Evolutionary conservation across 2,113 vertebrate species (phyloP).

Genomic region (Psophia crepitans): DNA sequence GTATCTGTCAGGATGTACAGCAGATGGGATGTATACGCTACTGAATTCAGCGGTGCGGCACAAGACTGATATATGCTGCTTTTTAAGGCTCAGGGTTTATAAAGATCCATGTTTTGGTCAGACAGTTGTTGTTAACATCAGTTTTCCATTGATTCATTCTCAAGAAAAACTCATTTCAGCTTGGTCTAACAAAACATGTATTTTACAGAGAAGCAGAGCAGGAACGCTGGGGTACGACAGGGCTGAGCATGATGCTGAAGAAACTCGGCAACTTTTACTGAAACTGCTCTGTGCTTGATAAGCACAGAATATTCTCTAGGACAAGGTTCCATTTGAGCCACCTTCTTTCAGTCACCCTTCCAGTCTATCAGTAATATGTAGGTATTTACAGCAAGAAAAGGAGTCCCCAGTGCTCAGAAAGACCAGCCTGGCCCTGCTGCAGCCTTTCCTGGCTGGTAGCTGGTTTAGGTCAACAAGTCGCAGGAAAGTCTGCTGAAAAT

Average conservation of each 20-base stretch:
- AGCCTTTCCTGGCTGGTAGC: not conserved
- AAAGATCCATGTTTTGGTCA: not conserved
- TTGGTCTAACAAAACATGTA: not conserved
- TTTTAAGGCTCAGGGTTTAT: not conserved
- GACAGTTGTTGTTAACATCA: not conserved
- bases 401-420: not conserved
- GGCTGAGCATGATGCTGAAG: not conserved
- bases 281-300: not conserved
- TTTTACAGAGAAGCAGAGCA: not conserved
- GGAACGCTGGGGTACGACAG: not conserved
- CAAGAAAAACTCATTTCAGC: not conserved
- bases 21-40: no score
- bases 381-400: not conserved
- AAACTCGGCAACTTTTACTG: not conserved
- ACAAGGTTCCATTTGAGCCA: not conserved
- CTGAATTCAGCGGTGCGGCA: not conserved
- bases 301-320: not conserved
- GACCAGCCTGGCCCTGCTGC: not conserved
- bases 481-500: not conserved
- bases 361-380: not conserved
- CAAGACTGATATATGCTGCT: not conserved
- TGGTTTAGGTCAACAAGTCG: not conserved
- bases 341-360: not conserved
- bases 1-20: not conserved
- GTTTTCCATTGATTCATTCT: not conserved